Conservation (phyloP, 2,888 invertebrate species). For the Agrochola litura region DNA sequence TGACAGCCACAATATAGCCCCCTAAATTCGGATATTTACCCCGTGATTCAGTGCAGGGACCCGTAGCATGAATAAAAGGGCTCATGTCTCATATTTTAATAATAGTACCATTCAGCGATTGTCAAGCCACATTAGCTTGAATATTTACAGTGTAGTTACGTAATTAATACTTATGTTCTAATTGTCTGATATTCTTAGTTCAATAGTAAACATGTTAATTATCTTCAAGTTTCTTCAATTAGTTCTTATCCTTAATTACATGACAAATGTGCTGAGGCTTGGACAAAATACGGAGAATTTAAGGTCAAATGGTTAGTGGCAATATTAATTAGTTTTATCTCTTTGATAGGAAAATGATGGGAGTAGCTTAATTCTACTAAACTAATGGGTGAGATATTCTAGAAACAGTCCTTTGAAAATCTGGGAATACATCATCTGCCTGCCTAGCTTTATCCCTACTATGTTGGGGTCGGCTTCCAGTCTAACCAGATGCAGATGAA, state of each 20-base stretch:
- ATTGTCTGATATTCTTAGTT: constrained; percentile 18
- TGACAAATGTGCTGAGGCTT: constrained; percentile 37
- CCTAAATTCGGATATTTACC: background rate
- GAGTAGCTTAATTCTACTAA: background rate
- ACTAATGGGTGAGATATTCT: background rate
- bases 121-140: background rate
- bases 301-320: constrained; percentile 11
- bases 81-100: constrained; percentile 17
- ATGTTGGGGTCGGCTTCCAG: background rate
- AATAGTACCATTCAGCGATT: constrained; percentile 7
- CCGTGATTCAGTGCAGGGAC: background rate
- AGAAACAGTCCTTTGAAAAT: background rate
- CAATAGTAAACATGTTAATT: constrained; percentile 20
- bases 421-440: background rate
- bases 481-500: background rate
- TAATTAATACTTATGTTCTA: constrained; percentile 17
- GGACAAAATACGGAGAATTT: constrained; percentile 28
- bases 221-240: constrained; percentile 40
- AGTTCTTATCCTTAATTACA: constrained; percentile 39
- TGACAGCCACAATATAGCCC: background rate
- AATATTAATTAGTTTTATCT: constrained; percentile 18
- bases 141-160: background rate
- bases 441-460: no score
- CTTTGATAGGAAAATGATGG: background rate
- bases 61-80: background rate